Base-by-base conservation (phyloP, 2,888 invertebrate genomes). In the Macrophya alboannulata region DNA sequence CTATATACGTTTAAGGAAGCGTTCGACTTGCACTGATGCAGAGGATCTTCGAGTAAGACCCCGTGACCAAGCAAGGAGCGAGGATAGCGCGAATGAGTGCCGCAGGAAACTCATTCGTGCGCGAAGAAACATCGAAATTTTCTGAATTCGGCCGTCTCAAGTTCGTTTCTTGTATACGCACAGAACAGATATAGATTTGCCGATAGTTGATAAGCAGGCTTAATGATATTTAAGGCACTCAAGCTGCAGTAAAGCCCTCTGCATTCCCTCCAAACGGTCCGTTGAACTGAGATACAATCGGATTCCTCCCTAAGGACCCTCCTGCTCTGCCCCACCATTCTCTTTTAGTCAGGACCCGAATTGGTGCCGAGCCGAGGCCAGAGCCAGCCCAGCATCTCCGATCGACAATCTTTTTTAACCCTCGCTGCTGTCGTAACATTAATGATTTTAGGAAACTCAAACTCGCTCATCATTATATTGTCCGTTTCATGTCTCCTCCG, bases 161-260 rank as follows among this genome's bases (percentile, higher is more conserved):
- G 68, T 83, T 83, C 59, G 68, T 71, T 71, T 83, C 37, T 71
- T 25, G 45, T 45, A 71, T 71, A 51, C 83, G 45, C 31, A 15
- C 45, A 43, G 51, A 17, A 31, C 48, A 71, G 83, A 83, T 83
- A 83, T 45, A 83, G 68, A 83, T 65, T 83, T 83, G 68, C 65
- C 48, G 85, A 85, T 77, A 85, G 86, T 88, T 88, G 88, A 88
- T 88, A 88, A 88, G 87, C 87, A 86, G 88, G 88, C 88, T 88
- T 88, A 89, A 88, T 88, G 88, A 89, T 89, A 89, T 89, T 89
- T 89, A 88, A 89, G 88, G 88, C 88, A 89, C 87, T 87, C 84
- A 87, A 87, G 88, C 85, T 87, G 88, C 88, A 89, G 88, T 88
- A 88, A 89, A 88, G 87, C 88, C 88, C 86, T 86, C 87, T 88